Conservation (phyloP, 2,888 invertebrate genomes). For the Timandra comae region DNA sequence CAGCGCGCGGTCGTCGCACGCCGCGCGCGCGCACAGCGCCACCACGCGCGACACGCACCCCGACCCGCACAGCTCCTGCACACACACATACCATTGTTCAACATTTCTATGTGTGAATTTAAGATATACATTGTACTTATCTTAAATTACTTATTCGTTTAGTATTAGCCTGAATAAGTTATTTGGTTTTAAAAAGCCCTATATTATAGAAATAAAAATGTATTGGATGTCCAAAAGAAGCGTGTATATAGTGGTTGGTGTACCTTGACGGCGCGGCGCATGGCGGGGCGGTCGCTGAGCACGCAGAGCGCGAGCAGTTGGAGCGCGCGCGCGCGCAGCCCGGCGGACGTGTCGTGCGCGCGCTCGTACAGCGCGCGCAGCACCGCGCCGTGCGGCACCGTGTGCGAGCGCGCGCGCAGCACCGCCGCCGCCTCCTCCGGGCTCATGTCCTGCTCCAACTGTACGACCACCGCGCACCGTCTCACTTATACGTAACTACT, state of each 20-base stretch:
- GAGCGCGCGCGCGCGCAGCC: constrained; percentile 79
- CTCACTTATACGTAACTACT: too few relatives aligned
- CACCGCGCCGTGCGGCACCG: constrained; percentile 45
- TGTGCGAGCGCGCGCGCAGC: constrained; percentile 38
- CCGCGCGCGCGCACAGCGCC: constrained; percentile 47
- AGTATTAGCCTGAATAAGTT: too few relatives aligned
- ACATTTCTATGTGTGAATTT: too few relatives aligned
- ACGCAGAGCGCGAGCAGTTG: constrained; percentile 78
- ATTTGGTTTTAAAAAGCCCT: too few relatives aligned
- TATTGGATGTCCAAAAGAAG: too few relatives aligned
- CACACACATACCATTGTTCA: too few relatives aligned
- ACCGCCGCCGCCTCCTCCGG: too few relatives aligned
- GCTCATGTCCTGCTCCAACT: too few relatives aligned
- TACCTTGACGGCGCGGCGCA: constrained; percentile 31
- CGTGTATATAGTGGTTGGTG: constrained; percentile 38
- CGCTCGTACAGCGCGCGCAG: constrained; percentile 71
- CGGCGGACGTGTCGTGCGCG: constrained; percentile 73
- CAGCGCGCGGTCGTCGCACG: constrained; percentile 60
- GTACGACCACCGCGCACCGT: too few relatives aligned
- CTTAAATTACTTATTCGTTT: too few relatives aligned
- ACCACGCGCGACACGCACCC: constrained; percentile 43
- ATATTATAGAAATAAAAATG: too few relatives aligned
- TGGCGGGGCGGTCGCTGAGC: constrained; percentile 69
- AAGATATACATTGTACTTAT: too few relatives aligned
- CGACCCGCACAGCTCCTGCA: constrained; percentile 46